These are phyloP conservation scores for Holacanthus passer DNA, from an alignment of 2,113 vertebrate genomes.

Conservation along the genomic window DNA sequence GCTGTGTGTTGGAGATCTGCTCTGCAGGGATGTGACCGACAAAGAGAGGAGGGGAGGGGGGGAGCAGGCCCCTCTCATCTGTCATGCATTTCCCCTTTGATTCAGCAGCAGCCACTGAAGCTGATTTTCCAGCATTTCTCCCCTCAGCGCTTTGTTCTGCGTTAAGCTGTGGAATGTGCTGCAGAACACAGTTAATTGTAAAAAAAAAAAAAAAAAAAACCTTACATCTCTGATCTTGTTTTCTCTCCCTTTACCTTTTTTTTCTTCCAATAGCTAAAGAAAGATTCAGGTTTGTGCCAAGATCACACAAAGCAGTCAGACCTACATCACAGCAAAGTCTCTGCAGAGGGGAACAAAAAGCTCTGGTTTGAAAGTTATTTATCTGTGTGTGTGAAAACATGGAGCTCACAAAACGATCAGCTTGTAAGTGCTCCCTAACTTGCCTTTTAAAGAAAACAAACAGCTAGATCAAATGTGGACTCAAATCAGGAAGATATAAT, in stretches of 20 bases:
- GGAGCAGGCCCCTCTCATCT: conserved; percentile 81
- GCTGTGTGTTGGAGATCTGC: conserved; percentile 66
- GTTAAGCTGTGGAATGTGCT: conserved; percentile 69
- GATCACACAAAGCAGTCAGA: conserved; percentile 39
- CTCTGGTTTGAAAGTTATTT: neutral
- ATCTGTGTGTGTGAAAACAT: conserved; percentile 15
- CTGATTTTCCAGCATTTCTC: conserved; percentile 79
- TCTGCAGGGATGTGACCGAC: conserved; percentile 81
- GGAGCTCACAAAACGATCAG: conserved; percentile 7
- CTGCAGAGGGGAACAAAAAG: conserved; percentile 4
- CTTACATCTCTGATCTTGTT: conserved; percentile 47
- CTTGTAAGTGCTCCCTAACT: neutral
- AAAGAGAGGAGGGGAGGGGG: conserved; percentile 74
- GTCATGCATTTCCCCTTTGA: conserved; percentile 84
- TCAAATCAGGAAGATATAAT: neutral
- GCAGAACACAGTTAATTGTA: conserved; percentile 55
- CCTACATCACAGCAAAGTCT: conserved; percentile 8
- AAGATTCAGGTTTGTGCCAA: conserved; percentile 17
- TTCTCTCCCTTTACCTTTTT: conserved; percentile 30
- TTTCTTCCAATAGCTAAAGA: neutral
- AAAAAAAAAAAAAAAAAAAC: conserved; percentile 55
- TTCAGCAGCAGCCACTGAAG: conserved; percentile 80
- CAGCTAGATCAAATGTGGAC: neutral
- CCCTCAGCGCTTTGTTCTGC: conserved; percentile 73
- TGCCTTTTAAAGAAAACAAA: neutral